A percentile compares a stretch with the other conserved stretches of the same genome.
These are phyloP conservation scores for Apoderus coryli DNA, from an alignment of 2,888 invertebrate genomes.

Conservation along the genomic window DNA sequence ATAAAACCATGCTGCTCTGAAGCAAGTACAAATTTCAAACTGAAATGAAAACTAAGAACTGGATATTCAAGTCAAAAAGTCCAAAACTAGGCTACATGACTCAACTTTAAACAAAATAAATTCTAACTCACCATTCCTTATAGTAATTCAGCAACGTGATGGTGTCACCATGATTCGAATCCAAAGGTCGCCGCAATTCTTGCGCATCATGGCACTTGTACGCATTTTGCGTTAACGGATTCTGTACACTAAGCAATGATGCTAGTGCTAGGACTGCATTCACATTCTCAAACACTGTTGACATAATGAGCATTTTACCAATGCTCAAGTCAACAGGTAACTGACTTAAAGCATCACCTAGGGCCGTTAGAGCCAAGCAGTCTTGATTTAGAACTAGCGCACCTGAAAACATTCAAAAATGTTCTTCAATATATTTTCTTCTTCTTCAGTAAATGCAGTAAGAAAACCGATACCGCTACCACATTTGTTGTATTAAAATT, in stretches of 20 bases:
- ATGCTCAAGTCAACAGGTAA: slow-evolving; percentile 90
- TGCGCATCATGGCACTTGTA: slow-evolving; percentile 74
- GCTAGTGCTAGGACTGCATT: slow-evolving; percentile 82
- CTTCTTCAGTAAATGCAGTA: no score
- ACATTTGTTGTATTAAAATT: no score
- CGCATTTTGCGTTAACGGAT: slow-evolving; percentile 80
- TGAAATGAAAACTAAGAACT: no score
- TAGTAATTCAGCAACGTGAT: slow-evolving; percentile 77
- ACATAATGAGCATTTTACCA: slow-evolving; percentile 91
- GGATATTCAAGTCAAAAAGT: no score
- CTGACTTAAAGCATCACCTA: slow-evolving; percentile 75
- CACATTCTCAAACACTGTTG: slow-evolving; percentile 75
- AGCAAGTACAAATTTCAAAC: no score
- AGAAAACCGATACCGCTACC: no score
- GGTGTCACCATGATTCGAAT: slow-evolving; percentile 93
- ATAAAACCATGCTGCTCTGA: no score
- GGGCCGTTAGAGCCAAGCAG: slow-evolving; percentile 47
- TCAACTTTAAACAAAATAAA: neutral
- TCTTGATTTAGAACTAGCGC: slow-evolving; percentile 68
- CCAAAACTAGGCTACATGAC: no score
- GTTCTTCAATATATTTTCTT: no score
- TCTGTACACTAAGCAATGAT: slow-evolving; percentile 85
- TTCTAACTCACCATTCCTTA: slow-evolving; percentile 54
- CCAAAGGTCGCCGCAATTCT: slow-evolving; percentile 61
- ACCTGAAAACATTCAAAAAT: slow-evolving; percentile 26